A percentile compares a stretch with the other conserved stretches of the same genome.
These are phyloP conservation scores for Polyploca ridens DNA, from an alignment of 2,888 invertebrate species.

Conservation along the genomic window DNA sequence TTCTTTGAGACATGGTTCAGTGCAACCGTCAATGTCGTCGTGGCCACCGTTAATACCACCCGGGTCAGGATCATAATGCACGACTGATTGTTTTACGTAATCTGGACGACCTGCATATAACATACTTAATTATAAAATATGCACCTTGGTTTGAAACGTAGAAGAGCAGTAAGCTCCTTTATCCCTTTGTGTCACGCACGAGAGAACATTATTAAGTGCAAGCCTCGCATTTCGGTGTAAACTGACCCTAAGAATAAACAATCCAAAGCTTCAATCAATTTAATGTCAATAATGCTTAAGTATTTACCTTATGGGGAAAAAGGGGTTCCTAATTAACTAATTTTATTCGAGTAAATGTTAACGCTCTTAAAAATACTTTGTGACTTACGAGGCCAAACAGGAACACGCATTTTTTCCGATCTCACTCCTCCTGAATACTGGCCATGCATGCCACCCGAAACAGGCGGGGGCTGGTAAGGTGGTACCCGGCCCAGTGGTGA, in stretches of 20 bases:
- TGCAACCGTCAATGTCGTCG: slow-evolving; percentile 61
- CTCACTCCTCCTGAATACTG: slow-evolving; percentile 58
- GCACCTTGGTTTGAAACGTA: no score
- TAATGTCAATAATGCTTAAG: no score
- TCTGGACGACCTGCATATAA: slow-evolving; percentile 46
- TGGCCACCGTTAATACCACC: slow-evolving; percentile 53
- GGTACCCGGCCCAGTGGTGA: slow-evolving; percentile 74
- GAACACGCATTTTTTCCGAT: slow-evolving; percentile 67
- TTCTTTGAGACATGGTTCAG: slow-evolving; percentile 59
- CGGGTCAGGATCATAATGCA: slow-evolving; percentile 53
- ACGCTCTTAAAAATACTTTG: not conserved
- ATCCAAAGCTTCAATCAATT: no score
- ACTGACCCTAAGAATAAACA: no score
- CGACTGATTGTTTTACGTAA: slow-evolving; percentile 46
- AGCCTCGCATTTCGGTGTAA: no score
- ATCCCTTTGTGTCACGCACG: no score
- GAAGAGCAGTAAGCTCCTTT: no score
- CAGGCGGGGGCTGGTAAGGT: slow-evolving; percentile 80
- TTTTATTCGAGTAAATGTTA: no score
- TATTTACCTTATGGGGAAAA: no score
- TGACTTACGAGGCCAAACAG: slow-evolving; percentile 72
- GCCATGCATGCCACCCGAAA: slow-evolving; percentile 71
- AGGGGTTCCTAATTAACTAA: no score
- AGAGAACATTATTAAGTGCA: no score
- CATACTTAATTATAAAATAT: not conserved